Base-by-base conservation (phyloP, 1,140 invertebrate species). In the Microplitis mediator region DNA sequence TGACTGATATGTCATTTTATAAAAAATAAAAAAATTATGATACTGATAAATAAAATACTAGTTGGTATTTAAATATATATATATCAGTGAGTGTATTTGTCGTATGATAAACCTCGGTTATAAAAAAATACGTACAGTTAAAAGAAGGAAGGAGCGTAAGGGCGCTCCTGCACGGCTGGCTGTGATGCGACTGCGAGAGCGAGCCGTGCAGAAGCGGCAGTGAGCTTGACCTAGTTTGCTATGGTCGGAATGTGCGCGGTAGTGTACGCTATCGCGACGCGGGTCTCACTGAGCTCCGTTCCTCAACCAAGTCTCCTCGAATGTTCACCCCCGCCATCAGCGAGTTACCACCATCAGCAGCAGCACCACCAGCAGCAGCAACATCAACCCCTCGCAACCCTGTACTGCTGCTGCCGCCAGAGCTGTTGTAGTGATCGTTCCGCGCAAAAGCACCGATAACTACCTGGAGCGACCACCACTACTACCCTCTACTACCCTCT, bases 191-290 rank as follows among this genome's bases (percentile, higher is more conserved):
- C 52, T 66, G 36, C 35, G 16, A 72, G 54, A 72, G 62, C 70
- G 36, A 72, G 70, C 62, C 62, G 70, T 72, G 70, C 70, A 72
- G 62, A 72, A 72, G 62, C 50, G 63, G 51, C 39, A 45, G 39
- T 45, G 39, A 45, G 62, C 34, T 65, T 72, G 70, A 72, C 70
- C 70, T 72, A 72, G 70, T 72, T 72, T 35, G 52, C 32, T 56
- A 71, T 62, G n/a, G 63, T 50, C 51, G 34, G 61, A 71, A 51
- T 66, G 32, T 72, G 70, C 62, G 70, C 70, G 67, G 60, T 67
- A 58, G 35, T 52, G 69, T 76, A 69, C 75, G 75, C 75, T 68
- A 71, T 70, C 52, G 66, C 63, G 36, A 69, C 75, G 75, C 75
- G 75, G 64, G 64, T 72, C 69, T 73, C 64, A 76, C 75, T 76